Evolutionary conservation across 2,113 vertebrate species (phyloP).

Genomic region (Dromas ardeola): DNA sequence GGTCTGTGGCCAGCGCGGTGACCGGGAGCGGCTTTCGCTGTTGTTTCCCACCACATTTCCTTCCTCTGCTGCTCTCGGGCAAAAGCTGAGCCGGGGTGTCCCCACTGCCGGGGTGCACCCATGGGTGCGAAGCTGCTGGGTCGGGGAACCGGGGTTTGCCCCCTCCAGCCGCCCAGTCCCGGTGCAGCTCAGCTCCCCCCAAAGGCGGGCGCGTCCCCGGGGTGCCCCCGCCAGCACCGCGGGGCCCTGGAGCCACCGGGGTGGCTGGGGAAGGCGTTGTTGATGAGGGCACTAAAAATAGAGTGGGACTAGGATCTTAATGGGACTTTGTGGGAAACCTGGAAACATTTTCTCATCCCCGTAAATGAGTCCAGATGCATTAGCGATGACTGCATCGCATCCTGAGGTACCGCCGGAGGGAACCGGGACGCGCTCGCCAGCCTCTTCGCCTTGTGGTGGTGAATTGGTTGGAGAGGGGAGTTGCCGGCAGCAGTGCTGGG

Average conservation of each 20-base stretch:
- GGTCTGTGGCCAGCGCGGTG: accelerated
- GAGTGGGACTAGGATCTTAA: slow-evolving; percentile 62
- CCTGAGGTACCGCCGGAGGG: slow-evolving; percentile 60
- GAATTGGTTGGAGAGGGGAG: not conserved
- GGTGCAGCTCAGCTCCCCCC: not conserved
- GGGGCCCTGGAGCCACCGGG: not conserved
- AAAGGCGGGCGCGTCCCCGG: not conserved
- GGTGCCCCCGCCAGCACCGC: not conserved
- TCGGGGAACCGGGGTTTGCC: accelerated
- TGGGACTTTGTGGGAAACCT: slow-evolving; percentile 73
- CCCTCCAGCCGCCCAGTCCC: accelerated
- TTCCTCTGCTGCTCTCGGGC: not conserved
- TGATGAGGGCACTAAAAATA: slow-evolving; percentile 67
- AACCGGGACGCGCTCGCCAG: slow-evolving; percentile 2
- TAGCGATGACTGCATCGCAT: slow-evolving; percentile 63
- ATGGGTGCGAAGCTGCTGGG: not conserved
- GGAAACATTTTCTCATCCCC: slow-evolving; percentile 71
- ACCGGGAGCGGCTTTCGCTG: not conserved
- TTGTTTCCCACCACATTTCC: not conserved
- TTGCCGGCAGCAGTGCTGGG: accelerated
- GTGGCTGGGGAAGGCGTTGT: slow-evolving; percentile 29
- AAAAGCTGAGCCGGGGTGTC: not conserved
- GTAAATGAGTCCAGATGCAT: slow-evolving; percentile 70
- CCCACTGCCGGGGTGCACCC: not conserved
- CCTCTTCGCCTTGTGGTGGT: not conserved